Evolutionary conservation across 2,888 invertebrate species (phyloP).

Genomic region (Ypsolopha scabrella): DNA sequence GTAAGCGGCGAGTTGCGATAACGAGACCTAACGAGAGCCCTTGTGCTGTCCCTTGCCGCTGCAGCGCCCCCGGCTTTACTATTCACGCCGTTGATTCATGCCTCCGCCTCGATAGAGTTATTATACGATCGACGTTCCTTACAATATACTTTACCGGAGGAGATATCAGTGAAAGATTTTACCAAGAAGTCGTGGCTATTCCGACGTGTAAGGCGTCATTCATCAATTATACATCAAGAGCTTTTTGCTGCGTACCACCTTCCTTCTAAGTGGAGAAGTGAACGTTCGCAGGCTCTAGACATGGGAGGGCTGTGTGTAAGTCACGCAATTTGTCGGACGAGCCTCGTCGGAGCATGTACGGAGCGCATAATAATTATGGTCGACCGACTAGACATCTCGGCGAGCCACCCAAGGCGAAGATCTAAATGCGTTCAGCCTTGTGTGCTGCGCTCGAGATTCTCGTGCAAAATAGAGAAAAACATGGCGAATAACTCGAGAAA

Average conservation of each 20-base stretch:
- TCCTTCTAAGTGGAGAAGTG: background rate
- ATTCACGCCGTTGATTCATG: conserved; percentile 22
- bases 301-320: background rate
- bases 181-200: background rate
- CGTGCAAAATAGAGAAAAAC: conserved; percentile 12
- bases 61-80: conserved; percentile 17
- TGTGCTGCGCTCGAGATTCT: conserved; percentile 17
- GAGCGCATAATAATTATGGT: conserved; percentile 5
- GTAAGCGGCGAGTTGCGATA: conserved; percentile 9
- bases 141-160: background rate
- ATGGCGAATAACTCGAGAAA: background rate
- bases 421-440: conserved; percentile 20
- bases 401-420: conserved; percentile 36
- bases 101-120: conserved; percentile 25
- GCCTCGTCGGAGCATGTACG: background rate
- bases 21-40: conserved; percentile 22
- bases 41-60: background rate
- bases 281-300: background rate
- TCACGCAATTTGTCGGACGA: conserved; percentile 5
- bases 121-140: conserved; percentile 13
- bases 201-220: background rate
- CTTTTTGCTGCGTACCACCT: background rate
- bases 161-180: too few species aligned
- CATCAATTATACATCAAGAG: conserved; percentile 3
- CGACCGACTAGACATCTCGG: conserved; percentile 40